These are phyloP conservation scores for Sciurus carolinensis DNA, from an alignment of 2,797 vertebrate genomes.

Conservation along the genomic window DNA sequence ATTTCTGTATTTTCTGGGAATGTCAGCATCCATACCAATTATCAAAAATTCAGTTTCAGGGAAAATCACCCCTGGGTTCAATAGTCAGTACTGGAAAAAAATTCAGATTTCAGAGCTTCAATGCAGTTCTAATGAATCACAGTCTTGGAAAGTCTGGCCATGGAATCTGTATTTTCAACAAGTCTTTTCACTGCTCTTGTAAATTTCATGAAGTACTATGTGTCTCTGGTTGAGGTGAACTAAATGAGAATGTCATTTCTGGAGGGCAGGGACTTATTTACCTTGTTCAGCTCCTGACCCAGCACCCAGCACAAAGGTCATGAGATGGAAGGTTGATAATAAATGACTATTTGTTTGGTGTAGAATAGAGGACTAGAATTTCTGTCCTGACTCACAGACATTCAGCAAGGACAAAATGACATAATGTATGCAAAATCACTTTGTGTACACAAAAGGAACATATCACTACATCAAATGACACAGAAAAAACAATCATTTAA, in stretches of 20 bases:
- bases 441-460: background rate
- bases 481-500: background rate
- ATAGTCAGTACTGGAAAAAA: background rate
- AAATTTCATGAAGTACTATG: background rate
- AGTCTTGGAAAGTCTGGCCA: background rate
- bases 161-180: background rate
- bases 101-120: background rate
- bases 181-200: background rate
- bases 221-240: background rate
- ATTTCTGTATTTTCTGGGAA: background rate
- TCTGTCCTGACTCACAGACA: background rate
- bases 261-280: background rate
- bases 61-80: too few relatives aligned
- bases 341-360: background rate
- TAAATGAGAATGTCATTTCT: constrained; percentile 8
- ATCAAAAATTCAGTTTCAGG: background rate
- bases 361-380: background rate
- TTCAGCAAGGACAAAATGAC: background rate
- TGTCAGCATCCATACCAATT: background rate
- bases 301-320: background rate
- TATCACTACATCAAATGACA: background rate
- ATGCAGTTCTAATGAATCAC: background rate
- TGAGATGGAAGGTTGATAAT: background rate
- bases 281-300: background rate
- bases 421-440: background rate